Conservation (phyloP, 2,797 vertebrate genomes). For the Dendrocincla fuliginosa region DNA sequence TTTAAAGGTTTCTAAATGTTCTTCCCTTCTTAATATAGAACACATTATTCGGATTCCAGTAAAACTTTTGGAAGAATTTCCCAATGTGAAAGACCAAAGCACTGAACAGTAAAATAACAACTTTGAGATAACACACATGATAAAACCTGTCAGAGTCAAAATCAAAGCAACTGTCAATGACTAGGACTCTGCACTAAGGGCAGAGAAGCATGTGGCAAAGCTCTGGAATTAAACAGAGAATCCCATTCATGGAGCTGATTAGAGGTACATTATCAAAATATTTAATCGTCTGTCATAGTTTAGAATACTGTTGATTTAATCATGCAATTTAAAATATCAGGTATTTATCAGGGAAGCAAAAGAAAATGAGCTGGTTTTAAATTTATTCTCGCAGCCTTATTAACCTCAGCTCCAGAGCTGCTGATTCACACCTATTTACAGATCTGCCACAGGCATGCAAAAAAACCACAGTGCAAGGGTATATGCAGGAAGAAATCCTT, state of each 20-base stretch:
- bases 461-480: not conserved
- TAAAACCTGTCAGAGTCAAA: not conserved
- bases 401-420: not conserved
- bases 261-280: not conserved
- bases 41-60: not conserved
- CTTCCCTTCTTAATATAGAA: not conserved
- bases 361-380: not conserved
- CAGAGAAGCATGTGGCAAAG: not conserved
- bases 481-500: not conserved
- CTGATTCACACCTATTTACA: not conserved
- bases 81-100: not conserved
- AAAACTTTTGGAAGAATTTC: not conserved
- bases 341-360: not conserved
- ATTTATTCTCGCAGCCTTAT: not conserved
- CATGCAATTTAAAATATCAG: rapidly evolving
- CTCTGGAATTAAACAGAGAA: not conserved
- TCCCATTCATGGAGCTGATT: not conserved
- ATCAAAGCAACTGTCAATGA: not conserved
- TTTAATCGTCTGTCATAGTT: not conserved
- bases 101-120: not conserved
- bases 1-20: not conserved
- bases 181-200: not conserved
- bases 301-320: not conserved
- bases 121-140: not conserved
- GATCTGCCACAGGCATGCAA: not conserved